These are phyloP conservation scores for Sebastes cheni DNA, from an alignment of 2,797 vertebrate genomes.

Conservation along the genomic window DNA sequence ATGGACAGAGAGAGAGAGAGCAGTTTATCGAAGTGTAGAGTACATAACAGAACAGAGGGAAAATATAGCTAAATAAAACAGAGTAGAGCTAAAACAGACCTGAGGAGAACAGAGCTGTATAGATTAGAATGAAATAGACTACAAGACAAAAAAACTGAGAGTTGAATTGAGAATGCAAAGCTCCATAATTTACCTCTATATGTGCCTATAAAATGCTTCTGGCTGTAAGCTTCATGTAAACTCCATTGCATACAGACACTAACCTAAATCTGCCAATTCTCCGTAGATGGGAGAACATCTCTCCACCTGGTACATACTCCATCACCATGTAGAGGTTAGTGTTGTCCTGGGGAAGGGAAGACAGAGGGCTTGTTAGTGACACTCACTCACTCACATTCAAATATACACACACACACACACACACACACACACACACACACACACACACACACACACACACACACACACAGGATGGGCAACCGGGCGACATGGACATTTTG, in stretches of 20 bases:
- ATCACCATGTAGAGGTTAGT: slow-evolving; percentile 96
- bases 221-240: background rate
- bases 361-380: slow-evolving; percentile 36
- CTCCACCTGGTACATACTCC: slow-evolving; percentile 93
- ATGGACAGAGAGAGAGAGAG: background rate
- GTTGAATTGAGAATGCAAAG: background rate
- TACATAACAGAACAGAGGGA: background rate
- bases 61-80: background rate
- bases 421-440: too few relatives aligned
- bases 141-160: background rate
- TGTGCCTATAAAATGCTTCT: background rate
- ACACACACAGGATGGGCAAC: background rate
- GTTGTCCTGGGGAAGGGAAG: slow-evolving; percentile 84
- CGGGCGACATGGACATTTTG: background rate
- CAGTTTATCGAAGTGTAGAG: background rate
- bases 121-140: background rate
- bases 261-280: slow-evolving; percentile 93
- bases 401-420: too few relatives aligned
- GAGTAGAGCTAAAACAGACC: background rate
- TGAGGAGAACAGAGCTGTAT: background rate
- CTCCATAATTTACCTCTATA: background rate
- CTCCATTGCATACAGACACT: slow-evolving; percentile 23
- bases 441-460: too few relatives aligned
- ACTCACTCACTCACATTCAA: background rate
- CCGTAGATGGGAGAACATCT: slow-evolving; percentile 95